A percentile compares a stretch with the other conserved stretches of the same genome.
phyloP scores from a whole-genome alignment of 2,113 vertebrate genomes.

The Lipophrys pholis region DNA sequence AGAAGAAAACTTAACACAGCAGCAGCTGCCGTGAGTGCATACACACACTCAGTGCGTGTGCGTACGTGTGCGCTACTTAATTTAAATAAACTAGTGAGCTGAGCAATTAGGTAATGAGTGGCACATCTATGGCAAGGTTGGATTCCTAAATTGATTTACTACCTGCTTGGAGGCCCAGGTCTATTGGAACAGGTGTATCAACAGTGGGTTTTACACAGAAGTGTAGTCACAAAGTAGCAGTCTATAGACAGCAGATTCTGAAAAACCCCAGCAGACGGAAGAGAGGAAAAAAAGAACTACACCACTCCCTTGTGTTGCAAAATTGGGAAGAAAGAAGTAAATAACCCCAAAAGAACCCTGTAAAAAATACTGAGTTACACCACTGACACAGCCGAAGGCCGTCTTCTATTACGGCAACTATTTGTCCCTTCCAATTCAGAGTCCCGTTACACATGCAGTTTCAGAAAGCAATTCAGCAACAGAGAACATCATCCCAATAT shows the following conservation, averaged over 20 bases:
- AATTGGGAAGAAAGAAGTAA: slow-evolving; percentile 44
- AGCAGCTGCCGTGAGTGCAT: slow-evolving; percentile 16
- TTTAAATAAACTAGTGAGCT: slow-evolving; percentile 51
- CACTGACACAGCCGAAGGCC: slow-evolving; percentile 32
- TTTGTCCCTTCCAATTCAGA: slow-evolving; percentile 51
- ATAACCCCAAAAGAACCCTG: slow-evolving; percentile 49
- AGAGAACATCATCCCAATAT: slow-evolving; percentile 54
- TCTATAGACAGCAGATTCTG: neutral
- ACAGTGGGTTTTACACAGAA: slow-evolving; percentile 12
- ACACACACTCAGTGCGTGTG: neutral
- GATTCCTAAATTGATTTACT: slow-evolving; percentile 55
- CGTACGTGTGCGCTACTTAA: slow-evolving; percentile 35
- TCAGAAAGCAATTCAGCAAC: slow-evolving; percentile 62
- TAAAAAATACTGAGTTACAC: slow-evolving; percentile 16
- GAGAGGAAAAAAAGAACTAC: slow-evolving; percentile 10
- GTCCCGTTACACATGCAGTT: slow-evolving; percentile 35
- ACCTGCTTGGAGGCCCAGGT: slow-evolving; percentile 25
- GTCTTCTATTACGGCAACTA: slow-evolving; percentile 54
- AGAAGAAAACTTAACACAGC: slow-evolving; percentile 30
- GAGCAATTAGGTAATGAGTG: slow-evolving; percentile 60
- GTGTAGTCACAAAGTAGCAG: neutral
- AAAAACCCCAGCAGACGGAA: slow-evolving; percentile 24
- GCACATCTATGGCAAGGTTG: slow-evolving; percentile 46
- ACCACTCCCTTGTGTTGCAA: neutral
- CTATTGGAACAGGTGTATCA: slow-evolving; percentile 39